Percentiles rank a stretch among this genome's conserved stretches.
These are phyloP conservation scores for Cydia amplana DNA, from an alignment of 1,140 invertebrate species.

Conservation along the genomic window DNA sequence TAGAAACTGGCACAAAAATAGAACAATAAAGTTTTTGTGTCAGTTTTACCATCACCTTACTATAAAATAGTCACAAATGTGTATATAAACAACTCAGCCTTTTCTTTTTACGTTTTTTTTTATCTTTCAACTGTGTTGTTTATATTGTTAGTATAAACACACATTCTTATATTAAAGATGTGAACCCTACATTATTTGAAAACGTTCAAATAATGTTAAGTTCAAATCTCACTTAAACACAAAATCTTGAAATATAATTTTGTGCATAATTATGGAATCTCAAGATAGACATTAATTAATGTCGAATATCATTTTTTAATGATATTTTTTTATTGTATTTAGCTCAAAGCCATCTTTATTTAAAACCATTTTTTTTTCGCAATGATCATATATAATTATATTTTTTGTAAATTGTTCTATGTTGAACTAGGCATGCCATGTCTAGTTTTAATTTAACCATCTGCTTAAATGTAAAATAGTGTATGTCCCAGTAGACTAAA, in stretches of 20 bases:
- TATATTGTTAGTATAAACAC: conserved; percentile 50
- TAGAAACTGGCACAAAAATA: conserved; percentile 43
- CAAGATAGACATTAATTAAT: neutral
- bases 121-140: conserved; percentile 31
- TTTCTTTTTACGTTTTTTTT: neutral
- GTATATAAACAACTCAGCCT: conserved; percentile 30
- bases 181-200: conserved; percentile 8
- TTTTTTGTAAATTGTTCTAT: too few species aligned
- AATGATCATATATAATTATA: too few species aligned
- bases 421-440: too few species aligned
- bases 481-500: neutral
- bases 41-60: conserved; percentile 54
- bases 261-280: conserved; percentile 28
- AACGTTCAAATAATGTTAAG: neutral
- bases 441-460: neutral
- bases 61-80: conserved; percentile 44
- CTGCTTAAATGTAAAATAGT: neutral
- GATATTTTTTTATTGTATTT: too few species aligned
- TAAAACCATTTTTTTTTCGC: too few species aligned
- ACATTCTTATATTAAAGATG: conserved; percentile 50
- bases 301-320: neutral
- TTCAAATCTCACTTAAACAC: conserved; percentile 18
- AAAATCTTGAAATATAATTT: conserved; percentile 35
- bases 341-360: too few species aligned
- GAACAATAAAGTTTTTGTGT: conserved; percentile 35